These are phyloP conservation scores for Gymnocheta viridis DNA, from an alignment of 2,888 invertebrate genomes.

Conservation along the genomic window DNA sequence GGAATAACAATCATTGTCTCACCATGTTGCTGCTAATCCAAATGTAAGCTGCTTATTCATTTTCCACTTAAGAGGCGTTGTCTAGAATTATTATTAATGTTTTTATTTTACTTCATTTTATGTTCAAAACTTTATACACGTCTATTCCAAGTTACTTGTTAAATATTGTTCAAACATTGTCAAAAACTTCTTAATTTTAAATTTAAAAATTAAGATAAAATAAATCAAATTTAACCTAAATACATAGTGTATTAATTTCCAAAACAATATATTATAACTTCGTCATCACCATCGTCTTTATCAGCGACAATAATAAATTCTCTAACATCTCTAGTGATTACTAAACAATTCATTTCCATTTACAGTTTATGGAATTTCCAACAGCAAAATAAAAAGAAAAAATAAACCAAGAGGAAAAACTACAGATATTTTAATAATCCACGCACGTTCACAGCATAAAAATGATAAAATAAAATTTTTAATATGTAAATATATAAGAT, in stretches of 20 bases:
- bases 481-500: conserved; percentile 40
- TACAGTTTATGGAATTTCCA: conserved; percentile 31
- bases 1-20: not conserved
- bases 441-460: conserved; percentile 56
- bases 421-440: conserved; percentile 51
- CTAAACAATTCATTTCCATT: conserved; percentile 48
- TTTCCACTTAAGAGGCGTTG: not conserved
- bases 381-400: conserved; percentile 12
- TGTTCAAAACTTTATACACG: not conserved
- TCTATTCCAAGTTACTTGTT: not conserved
- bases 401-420: conserved; percentile 23
- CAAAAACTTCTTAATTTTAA: not conserved
- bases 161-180: not conserved
- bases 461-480: conserved; percentile 54
- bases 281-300: conserved; percentile 30
- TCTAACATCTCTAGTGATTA: conserved; percentile 27
- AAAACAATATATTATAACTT: not conserved
- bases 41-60: not conserved
- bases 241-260: not conserved
- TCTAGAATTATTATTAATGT: conserved; percentile 14
- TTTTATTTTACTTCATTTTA: not conserved
- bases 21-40: not conserved
- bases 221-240: not conserved
- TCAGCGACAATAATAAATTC: not conserved
- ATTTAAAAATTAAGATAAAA: not conserved